These are phyloP conservation scores for Subanguina moxae DNA, from an alignment of 1,140 invertebrate genomes.

Conservation along the genomic window DNA sequence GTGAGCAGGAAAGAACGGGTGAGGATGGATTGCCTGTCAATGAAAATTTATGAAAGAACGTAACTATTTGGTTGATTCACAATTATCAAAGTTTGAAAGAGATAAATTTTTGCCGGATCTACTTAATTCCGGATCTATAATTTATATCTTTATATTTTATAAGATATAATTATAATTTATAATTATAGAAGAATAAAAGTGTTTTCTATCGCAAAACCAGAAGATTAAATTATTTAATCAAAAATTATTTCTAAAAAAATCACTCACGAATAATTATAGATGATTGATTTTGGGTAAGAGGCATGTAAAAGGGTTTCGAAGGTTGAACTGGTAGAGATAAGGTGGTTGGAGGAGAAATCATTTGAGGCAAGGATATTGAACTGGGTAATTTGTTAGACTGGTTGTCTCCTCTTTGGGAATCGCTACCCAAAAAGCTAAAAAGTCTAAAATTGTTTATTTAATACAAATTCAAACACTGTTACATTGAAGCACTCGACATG, in stretches of 20 bases:
- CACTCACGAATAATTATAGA: neutral
- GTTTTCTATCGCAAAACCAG: too few species aligned
- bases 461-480: too few species aligned
- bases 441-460: too few species aligned
- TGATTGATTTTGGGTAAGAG: neutral
- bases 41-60: neutral
- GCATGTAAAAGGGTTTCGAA: neutral
- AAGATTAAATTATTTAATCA: too few species aligned
- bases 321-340: neutral
- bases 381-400: neutral
- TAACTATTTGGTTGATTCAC: too few species aligned
- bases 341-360: neutral
- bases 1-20: neutral
- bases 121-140: too few species aligned
- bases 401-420: neutral
- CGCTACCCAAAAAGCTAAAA: neutral
- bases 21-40: neutral
- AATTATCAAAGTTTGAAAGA: too few species aligned
- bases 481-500: too few species aligned
- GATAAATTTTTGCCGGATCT: too few species aligned
- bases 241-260: neutral
- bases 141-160: too few species aligned
- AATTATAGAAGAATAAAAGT: too few species aligned
- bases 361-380: neutral
- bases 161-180: too few species aligned